These are phyloP conservation scores for Hydra vulgaris DNA, from an alignment of 30 jellyfish, hydroid and myxozoan genomes.

Conservation along the genomic window DNA sequence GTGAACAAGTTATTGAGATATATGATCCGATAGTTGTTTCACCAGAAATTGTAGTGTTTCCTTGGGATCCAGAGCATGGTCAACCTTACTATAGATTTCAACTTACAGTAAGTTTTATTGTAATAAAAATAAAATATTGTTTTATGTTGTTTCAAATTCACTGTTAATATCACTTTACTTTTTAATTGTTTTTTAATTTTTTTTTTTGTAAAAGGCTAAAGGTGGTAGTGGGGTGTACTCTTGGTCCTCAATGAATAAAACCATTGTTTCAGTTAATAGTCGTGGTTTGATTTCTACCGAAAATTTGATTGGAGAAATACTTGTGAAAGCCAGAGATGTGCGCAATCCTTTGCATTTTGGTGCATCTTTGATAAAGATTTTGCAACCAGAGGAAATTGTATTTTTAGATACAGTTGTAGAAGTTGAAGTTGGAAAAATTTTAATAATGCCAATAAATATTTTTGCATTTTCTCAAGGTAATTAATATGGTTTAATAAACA, in stretches of 20 bases:
- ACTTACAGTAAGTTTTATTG: constrained; percentile 34
- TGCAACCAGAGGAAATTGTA: constrained; percentile 71
- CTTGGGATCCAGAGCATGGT: constrained; percentile 60
- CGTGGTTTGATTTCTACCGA: constrained; percentile 64
- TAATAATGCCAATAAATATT: constrained; percentile 60
- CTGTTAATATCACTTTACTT: constrained; percentile 1
- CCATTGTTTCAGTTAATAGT: constrained; percentile 51
- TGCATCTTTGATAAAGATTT: constrained; percentile 46
- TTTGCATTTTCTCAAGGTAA: constrained; percentile 43
- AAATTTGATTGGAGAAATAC: constrained; percentile 42
- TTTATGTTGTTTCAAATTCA: neutral
- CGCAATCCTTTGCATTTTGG: constrained; percentile 54
- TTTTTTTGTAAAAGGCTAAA: constrained; percentile 42
- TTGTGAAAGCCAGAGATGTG: constrained; percentile 51
- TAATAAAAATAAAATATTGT: neutral
- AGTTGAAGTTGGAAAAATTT: constrained; percentile 63
- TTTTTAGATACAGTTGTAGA: constrained; percentile 56
- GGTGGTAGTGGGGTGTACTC: constrained; percentile 92
- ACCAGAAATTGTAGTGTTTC: constrained; percentile 64
- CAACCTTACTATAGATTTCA: constrained; percentile 42
- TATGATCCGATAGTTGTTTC: constrained; percentile 58
- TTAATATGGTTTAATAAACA: neutral
- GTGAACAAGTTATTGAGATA: constrained; percentile 57
- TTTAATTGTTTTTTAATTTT: neutral
- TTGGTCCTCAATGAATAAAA: constrained; percentile 51